These are phyloP conservation scores for Thysanoteuthis rhombus DNA, from an alignment of 2,888 invertebrate species.

Conservation along the genomic window DNA sequence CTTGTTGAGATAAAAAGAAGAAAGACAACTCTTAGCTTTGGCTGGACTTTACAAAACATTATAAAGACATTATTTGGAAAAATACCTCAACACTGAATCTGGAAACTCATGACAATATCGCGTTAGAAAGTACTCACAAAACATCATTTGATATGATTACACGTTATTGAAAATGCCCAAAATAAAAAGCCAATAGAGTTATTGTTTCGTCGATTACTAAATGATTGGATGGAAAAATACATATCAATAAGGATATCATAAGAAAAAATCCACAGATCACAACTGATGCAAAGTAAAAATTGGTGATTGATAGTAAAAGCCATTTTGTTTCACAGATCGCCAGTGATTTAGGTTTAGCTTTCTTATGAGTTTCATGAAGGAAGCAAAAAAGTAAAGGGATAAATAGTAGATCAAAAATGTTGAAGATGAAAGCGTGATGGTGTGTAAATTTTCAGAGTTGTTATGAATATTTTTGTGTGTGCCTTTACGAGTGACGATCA, in stretches of 20 bases:
- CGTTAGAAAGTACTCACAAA: neutral
- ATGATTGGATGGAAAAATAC: neutral
- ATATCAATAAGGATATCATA: neutral
- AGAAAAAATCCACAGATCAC: neutral
- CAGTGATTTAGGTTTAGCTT: neutral
- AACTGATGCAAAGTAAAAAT: neutral
- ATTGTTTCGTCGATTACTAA: neutral
- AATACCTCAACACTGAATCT: neutral
- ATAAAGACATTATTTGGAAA: neutral
- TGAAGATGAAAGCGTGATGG: neutral
- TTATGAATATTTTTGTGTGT: too few relatives aligned
- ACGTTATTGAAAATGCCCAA: neutral
- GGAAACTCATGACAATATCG: neutral
- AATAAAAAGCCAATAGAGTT: neutral
- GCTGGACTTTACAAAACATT: too few relatives aligned
- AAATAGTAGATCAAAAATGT: neutral
- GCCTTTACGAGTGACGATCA: too few relatives aligned
- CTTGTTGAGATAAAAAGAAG: too few relatives aligned
- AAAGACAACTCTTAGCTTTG: neutral
- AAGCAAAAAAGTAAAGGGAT: neutral
- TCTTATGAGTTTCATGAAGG: neutral
- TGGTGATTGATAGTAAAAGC: neutral
- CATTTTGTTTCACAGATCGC: neutral
- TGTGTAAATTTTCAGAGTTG: neutral
- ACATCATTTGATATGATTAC: neutral